A percentile compares a stretch with the other conserved stretches of the same genome.
Evolutionary conservation across 2,888 invertebrate species (phyloP).

Genomic region (Rhopalosiphum nymphaeae): DNA sequence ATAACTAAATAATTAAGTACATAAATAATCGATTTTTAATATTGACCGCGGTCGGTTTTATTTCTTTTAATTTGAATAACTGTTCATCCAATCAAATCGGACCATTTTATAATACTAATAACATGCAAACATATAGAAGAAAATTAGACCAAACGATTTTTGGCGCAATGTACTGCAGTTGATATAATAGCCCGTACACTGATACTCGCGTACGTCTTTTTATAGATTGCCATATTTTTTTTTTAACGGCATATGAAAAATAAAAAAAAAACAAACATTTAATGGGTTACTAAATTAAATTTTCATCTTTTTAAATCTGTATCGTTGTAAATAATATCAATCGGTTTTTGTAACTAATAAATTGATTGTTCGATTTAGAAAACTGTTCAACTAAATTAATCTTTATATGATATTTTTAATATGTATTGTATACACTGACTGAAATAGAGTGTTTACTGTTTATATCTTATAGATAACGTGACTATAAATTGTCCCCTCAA

Average conservation of each 20-base stretch:
- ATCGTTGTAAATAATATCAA: background rate
- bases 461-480: no score
- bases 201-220: conserved; percentile 21
- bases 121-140: background rate
- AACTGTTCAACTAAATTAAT: background rate
- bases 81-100: background rate
- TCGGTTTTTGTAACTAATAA: background rate
- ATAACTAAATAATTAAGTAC: background rate
- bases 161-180: background rate
- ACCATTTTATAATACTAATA: background rate
- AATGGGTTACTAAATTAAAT: background rate
- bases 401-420: background rate
- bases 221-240: conserved; percentile 15
- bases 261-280: background rate
- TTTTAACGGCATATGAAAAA: conserved; percentile 21
- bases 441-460: no score
- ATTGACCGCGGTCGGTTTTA: background rate
- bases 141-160: conserved; percentile 20
- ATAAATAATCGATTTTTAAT: background rate
- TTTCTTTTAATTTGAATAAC: background rate
- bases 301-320: background rate
- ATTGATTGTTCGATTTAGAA: background rate
- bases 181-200: background rate
- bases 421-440: background rate
- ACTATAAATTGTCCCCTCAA: no score